Evolutionary conservation across 1,140 invertebrate genomes (phyloP).

Genomic region (Zaprionus capensis): DNA sequence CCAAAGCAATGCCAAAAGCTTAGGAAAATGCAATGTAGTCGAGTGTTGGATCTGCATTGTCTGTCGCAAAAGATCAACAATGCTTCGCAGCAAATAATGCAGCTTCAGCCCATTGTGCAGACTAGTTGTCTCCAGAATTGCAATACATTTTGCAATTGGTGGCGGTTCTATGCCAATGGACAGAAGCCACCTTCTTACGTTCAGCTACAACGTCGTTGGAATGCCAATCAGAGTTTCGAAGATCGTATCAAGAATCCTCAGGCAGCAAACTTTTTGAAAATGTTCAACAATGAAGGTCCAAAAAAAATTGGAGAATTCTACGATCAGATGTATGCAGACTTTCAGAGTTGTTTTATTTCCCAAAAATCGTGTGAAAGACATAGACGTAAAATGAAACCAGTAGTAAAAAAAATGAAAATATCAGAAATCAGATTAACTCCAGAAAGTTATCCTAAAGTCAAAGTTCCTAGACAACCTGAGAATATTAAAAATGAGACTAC

Average conservation of each 20-base stretch:
- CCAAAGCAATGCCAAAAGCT: not conserved
- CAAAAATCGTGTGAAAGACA: not conserved
- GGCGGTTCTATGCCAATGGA: conserved; percentile 28
- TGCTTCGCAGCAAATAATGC: not conserved
- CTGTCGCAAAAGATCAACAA: conserved; percentile 7
- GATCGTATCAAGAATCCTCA: conserved; percentile 15
- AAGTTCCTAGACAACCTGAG: not conserved
- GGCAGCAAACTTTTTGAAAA: conserved; percentile 15
- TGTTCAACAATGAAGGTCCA: not conserved
- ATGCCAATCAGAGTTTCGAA: not conserved
- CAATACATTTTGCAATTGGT: conserved; percentile 28
- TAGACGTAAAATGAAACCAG: not conserved
- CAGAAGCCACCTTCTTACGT: conserved; percentile 16
- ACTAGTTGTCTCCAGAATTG: conserved; percentile 11
- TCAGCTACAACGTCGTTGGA: not conserved
- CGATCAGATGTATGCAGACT: conserved; percentile 12
- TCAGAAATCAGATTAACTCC: not conserved
- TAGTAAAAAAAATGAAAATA: not conserved
- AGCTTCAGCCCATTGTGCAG: conserved; percentile 6
- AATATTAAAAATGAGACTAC: not conserved
- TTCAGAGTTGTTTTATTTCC: conserved; percentile 1
- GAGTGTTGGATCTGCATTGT: conserved; percentile 5
- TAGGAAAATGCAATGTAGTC: not conserved
- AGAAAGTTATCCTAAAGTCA: not conserved
- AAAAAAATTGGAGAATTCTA: not conserved